Conservation (phyloP, 2,797 vertebrate genomes). For the Platyrinchus mystaceus region DNA sequence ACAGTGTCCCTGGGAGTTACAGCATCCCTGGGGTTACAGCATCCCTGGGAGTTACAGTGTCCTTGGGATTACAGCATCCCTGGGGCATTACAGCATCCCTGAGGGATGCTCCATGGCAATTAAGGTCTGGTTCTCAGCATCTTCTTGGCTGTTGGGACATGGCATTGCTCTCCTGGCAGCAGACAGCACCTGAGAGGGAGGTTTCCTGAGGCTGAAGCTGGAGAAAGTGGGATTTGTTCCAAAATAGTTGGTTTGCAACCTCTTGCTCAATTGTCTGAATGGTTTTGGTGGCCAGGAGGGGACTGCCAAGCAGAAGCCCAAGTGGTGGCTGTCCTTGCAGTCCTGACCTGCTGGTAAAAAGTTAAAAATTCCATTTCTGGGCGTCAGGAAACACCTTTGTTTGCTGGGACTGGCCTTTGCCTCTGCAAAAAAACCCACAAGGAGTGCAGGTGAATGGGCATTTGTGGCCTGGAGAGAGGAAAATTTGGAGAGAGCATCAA, state of each 20-base stretch:
- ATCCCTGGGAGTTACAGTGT: no score
- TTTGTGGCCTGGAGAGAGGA: not conserved
- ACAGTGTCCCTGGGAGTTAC: no score
- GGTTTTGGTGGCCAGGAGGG: not conserved
- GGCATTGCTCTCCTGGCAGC: not conserved
- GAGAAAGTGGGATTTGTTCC: not conserved
- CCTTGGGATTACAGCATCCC: no score
- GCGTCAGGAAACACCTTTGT: not conserved
- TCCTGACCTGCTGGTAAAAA: not conserved
- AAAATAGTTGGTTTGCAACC: not conserved
- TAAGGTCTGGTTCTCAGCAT: not conserved
- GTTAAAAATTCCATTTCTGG: not conserved
- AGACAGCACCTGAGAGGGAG: not conserved
- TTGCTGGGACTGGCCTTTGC: not conserved
- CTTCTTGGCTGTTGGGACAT: not conserved
- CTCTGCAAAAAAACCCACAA: not conserved
- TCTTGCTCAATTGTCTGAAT: not conserved
- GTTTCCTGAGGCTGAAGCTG: not conserved
- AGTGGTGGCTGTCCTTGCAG: not conserved
- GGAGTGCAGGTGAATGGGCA: rapidly evolving
- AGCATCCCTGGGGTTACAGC: no score
- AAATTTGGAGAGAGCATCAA: not conserved
- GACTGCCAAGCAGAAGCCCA: not conserved
- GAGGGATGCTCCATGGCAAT: not conserved
- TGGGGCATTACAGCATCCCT: no score